Evolutionary conservation across 2,888 invertebrate genomes (phyloP), one percentile per base, ranked within the genome.

Genomic region (Chorisops tibialis): DNA sequence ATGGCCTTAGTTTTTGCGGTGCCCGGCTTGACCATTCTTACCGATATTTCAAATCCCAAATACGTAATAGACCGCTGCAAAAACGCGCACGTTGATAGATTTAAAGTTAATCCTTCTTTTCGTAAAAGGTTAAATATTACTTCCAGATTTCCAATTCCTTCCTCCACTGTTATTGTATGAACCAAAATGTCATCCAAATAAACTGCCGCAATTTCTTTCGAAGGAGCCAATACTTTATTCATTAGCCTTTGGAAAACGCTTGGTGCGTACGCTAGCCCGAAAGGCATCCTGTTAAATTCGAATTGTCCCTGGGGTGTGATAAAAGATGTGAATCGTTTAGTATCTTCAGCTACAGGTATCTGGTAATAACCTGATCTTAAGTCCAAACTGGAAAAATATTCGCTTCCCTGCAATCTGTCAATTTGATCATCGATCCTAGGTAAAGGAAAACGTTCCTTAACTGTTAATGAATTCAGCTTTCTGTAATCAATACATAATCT

Each of bases 351-450:
- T n/a, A 68, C 49, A 24, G 59, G 61, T 1, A 74, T 68, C 58
- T 77, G 77, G 70, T 73, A 75, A 62, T 76, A 78, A 0, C 76
- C 75, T n/a, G 70, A 61, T 19, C 68, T 67, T 1, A 77, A 65
- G 56, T 76, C 75, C 3, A 77, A 54, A 0, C 73, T 73, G 7
- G 71, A 68, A 72, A 75, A 73, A 11, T 65, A 67, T 22, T 67
- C 64, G 3, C 68, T 66, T 0, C 65, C 68, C 45, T 75, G 73
- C 5, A 78, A 52, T 38, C 38, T 11, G 7, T 37, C 37, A 4
- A 37, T 16, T 19, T 75, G 62, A 18, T 78, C 76, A 52, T 78
- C 78, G 22, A 78, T 75, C 9, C 74, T 64, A 1, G 78, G 78
- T 12, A 77, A 56, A 1, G 74, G 75, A 43, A 76, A 78, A 2